Percentiles rank a stretch among this genome's conserved stretches.
These are phyloP conservation scores for Aphis gossypii DNA, from an alignment of 1,140 invertebrate genomes.

Conservation along the genomic window DNA sequence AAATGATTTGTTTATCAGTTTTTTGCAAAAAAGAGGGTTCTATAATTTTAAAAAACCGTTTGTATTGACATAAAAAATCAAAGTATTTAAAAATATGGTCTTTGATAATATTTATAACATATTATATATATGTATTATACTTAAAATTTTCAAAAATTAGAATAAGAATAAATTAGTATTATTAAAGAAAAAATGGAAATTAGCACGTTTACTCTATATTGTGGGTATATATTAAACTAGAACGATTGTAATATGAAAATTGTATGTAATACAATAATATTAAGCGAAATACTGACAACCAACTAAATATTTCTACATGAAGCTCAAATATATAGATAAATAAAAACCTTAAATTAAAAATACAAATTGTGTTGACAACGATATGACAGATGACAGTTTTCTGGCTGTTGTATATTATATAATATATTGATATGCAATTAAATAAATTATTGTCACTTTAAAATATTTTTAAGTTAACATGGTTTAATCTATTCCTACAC, in stretches of 20 bases:
- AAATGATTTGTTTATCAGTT: neutral
- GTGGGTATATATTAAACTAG: neutral
- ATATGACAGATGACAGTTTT: conserved; percentile 15
- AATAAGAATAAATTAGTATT: neutral
- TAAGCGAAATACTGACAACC: neutral
- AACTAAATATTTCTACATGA: neutral
- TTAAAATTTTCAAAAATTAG: neutral
- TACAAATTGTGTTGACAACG: neutral
- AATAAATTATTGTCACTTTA: neutral
- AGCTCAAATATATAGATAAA: conserved; percentile 6
- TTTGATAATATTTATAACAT: neutral
- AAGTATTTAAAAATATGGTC: neutral
- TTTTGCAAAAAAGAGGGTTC: neutral
- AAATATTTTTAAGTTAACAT: neutral
- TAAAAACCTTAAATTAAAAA: neutral
- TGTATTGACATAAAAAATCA: neutral
- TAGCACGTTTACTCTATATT: neutral
- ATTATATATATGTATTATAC: neutral
- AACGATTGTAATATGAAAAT: neutral
- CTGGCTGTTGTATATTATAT: neutral
- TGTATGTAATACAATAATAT: neutral
- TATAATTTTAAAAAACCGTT: neutral
- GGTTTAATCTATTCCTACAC: neutral
- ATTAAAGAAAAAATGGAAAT: neutral
- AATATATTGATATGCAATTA: neutral